Evolutionary conservation across 2,888 invertebrate genomes (phyloP), one percentile per base, ranked within the genome.

Genomic region (Gerosis bhagava): DNA sequence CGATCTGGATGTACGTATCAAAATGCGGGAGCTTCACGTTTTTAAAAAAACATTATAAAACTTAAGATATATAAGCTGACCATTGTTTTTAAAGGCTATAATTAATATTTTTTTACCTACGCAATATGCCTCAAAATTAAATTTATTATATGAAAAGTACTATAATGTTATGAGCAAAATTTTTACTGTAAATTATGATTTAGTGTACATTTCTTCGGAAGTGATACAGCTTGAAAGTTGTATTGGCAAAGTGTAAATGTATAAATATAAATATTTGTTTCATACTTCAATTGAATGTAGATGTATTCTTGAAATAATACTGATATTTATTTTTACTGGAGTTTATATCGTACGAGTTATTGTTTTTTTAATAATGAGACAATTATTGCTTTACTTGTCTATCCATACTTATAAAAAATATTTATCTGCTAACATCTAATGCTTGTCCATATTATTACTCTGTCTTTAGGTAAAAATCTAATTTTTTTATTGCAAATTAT

Each of bases 341-440:
- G 45, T 39, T 16, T 17, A 26, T 32, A 32, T 12, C 8, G 17
- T 32, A 21, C 19, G 31, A 19, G 19, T 29, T n/a, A 26, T 13
- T 17, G 2, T 29, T 31, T 40, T 46, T 32, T 21, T 22, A 46
- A 39, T 31, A 21, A 69, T 75, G 75, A 69, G 73, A 67, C 73
- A 69, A 66, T n/a, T n/a, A n/a, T 68, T 67, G 65, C 60, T 64
- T 59, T 77, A 69, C 77, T 75, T 75, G 31, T 68, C 65, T 82
- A 77, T 73, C 67, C 69, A 76, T 76, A 74, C 70, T 40, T 29
- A 40, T 67, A 77, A 59, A 67, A 70, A 70, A 75, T 83, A 84
- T 83, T 82, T 83, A 83, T 79, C 73, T 78, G 83, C 84, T 86
- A 76, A n/a, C n/a, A n/a, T n/a, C n/a, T n/a, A n/a, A 67, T 69